Percentiles rank a stretch among this genome's conserved stretches.
phyloP scores from a whole-genome alignment of 1,140 invertebrate genomes.

The Panagrolaimus sp. region DNA sequence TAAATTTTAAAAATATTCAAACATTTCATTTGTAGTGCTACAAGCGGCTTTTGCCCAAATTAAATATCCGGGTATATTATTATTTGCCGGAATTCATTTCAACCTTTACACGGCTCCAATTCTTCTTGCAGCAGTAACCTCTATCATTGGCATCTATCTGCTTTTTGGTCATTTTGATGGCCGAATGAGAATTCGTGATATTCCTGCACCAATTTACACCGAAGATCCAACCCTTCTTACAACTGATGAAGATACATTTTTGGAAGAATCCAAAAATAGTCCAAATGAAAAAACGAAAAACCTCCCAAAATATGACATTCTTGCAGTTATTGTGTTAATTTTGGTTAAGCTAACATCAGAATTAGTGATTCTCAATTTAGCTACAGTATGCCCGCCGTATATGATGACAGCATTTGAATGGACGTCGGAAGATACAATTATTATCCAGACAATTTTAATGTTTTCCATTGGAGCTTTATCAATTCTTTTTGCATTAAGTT shows the following conservation, averaged over 20 bases:
- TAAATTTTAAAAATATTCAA: background rate
- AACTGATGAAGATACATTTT: slow-evolving; percentile 19
- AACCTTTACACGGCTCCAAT: slow-evolving; percentile 33
- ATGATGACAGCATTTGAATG: slow-evolving; percentile 44
- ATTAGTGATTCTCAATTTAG: slow-evolving; percentile 36
- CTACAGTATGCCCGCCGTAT: slow-evolving; percentile 40
- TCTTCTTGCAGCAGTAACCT: slow-evolving; percentile 21
- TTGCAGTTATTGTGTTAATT: slow-evolving; percentile 39
- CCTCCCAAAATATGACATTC: slow-evolving; percentile 26
- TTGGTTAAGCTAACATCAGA: slow-evolving; percentile 25
- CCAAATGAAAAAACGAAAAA: background rate
- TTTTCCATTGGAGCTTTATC: slow-evolving; percentile 33
- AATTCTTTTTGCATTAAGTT: slow-evolving; percentile 39
- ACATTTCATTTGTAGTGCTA: background rate
- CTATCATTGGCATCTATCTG: slow-evolving; percentile 19
- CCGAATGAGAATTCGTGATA: slow-evolving; percentile 18
- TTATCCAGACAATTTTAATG: slow-evolving; percentile 39
- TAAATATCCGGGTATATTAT: slow-evolving; percentile 22
- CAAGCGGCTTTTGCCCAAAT: slow-evolving; percentile 28
- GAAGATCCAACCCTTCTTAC: slow-evolving; percentile 15
- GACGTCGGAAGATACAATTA: slow-evolving; percentile 31
- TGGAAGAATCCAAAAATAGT: no score
- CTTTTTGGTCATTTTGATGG: slow-evolving; percentile 25
- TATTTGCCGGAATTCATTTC: slow-evolving; percentile 22
- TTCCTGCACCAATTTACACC: background rate